A percentile compares a stretch with the other conserved stretches of the same genome.
phyloP scores from a whole-genome alignment of 2,888 invertebrate species.

The Drosophila emarginata region DNA sequence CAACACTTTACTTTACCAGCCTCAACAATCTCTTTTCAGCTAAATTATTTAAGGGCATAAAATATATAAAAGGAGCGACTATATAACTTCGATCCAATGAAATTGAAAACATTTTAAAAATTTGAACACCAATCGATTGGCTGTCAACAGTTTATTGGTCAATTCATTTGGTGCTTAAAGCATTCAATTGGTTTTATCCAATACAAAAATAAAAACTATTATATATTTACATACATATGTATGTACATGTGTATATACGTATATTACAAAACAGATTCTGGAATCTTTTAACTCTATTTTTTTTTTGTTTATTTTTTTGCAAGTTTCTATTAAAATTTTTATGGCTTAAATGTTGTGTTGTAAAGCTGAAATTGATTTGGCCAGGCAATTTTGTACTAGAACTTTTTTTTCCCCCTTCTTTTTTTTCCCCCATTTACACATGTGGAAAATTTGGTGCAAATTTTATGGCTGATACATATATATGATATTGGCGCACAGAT shows the following conservation, averaged over 20 bases:
- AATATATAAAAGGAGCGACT: constrained; percentile 6
- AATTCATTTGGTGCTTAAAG: constrained; percentile 30
- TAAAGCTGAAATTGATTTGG: constrained; percentile 38
- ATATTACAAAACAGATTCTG: neutral
- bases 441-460: constrained; percentile 12
- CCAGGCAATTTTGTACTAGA: constrained; percentile 7
- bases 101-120: constrained; percentile 27
- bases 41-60: constrained; percentile 22
- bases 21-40: neutral
- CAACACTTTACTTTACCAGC: constrained; percentile 18
- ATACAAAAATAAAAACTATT: neutral
- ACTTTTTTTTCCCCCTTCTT: constrained; percentile 6
- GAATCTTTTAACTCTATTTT: constrained; percentile 16
- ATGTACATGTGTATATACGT: no score
- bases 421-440: neutral
- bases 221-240: neutral
- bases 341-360: constrained; percentile 38
- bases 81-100: constrained; percentile 2
- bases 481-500: neutral
- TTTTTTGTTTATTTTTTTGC: constrained; percentile 11
- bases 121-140: constrained; percentile 37
- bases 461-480: neutral
- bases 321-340: constrained; percentile 34
- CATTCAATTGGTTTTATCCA: constrained; percentile 32
- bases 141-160: constrained; percentile 39